phyloP scores from a whole-genome alignment of 2,888 invertebrate species.

The Ommatoiulus sabulosus region DNA sequence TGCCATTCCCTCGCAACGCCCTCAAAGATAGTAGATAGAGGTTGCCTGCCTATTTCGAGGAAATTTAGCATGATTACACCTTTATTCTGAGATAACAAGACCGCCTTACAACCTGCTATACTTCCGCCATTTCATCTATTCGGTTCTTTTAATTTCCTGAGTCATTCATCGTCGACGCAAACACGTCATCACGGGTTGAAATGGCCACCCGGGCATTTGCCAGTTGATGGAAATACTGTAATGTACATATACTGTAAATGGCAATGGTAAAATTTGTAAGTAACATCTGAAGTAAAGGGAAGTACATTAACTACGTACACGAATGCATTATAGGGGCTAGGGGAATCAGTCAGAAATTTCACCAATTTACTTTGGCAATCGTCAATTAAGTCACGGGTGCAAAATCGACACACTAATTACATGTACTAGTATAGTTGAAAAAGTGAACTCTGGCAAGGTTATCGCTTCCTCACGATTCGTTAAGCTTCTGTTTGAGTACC shows the following conservation, averaged over 20 bases:
- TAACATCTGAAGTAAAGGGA: neutral
- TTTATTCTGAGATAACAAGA: neutral
- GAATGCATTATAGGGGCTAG: neutral
- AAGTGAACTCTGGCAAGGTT: too few relatives aligned
- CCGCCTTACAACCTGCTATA: neutral
- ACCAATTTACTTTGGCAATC: too few relatives aligned
- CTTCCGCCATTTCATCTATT: neutral
- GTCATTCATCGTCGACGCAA: neutral
- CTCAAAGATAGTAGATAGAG: neutral
- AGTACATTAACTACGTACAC: neutral
- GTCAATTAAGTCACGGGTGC: too few relatives aligned
- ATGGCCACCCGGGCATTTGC: neutral
- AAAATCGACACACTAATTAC: too few relatives aligned
- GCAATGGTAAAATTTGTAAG: neutral
- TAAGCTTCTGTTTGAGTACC: too few relatives aligned
- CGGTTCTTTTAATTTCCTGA: neutral
- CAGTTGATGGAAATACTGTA: too few relatives aligned
- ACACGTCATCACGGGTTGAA: neutral
- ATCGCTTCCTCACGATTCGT: too few relatives aligned
- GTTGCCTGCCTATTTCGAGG: neutral
- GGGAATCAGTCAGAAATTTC: too few relatives aligned
- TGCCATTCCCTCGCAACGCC: neutral
- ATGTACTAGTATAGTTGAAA: too few relatives aligned
- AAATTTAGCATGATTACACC: neutral
- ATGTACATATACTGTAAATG: neutral